Evolutionary conservation across 2,888 invertebrate genomes (phyloP), one percentile per base, ranked within the genome.

Genomic region (Ecdyonurus torrentis): DNA sequence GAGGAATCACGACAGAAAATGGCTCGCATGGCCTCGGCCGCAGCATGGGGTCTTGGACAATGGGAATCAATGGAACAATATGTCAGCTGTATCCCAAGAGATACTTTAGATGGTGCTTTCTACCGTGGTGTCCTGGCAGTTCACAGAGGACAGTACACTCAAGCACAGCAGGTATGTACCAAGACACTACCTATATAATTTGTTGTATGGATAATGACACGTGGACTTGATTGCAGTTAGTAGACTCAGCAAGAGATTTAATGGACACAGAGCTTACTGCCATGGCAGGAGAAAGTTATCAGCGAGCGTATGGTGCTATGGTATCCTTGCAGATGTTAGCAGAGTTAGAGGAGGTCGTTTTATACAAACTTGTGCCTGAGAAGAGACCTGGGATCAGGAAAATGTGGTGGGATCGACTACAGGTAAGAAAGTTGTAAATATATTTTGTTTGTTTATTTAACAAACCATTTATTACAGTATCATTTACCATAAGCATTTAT

Each of bases 341-440:
- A 0, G 99, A 99, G 74, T 76, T 99, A 63, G 99, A 99, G 73
- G 99, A 99, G 77, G 92, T 94, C 0, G 94, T 99, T 63, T 96
- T 96, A 69, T 99, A 92, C 74, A 94, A 96, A 73, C 77, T 96
- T 52, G 88, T 96, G 19, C 87, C 89, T 0, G 97, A 98, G 72
- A 80, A 95, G 60, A 79, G 94, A 62, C 84, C 85, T 52, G 83
- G 85, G 1, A 86, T 93, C 60, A 83, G 86, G 64, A 80, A 83
- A 63, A 77, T 94, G 79, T 97, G 97, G 97, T 97, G 96, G 95
- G 89, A 94, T 64, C 81, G 98, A 66, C 77, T 99, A 53, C 93
- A 91, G 74, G 73, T 72, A 68, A n/a, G n/a, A 25, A 20, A 19
- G 7, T 10, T 10, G n/a, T 58, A 7, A 23, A n/a, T 23, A n/a